Evolutionary conservation across 2,113 vertebrate genomes (phyloP).

Genomic region (Paracanthobrama guichenoti): DNA sequence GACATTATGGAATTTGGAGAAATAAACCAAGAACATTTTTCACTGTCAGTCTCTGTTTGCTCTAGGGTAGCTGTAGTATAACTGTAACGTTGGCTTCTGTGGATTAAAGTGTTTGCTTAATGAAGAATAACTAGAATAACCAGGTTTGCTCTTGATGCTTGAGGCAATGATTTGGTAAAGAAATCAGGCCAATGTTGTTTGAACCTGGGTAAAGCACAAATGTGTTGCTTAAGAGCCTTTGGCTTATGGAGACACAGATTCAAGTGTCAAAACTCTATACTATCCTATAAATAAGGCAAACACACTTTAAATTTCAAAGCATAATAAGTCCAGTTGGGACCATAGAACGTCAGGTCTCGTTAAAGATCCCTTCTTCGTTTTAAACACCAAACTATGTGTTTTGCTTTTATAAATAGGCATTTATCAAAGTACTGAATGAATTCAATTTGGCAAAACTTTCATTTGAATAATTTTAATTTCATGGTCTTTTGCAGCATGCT

Average conservation of each 20-base stretch:
- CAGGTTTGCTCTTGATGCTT: not conserved
- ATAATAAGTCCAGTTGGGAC: not conserved
- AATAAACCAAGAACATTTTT: not conserved
- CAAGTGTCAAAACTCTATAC: not conserved
- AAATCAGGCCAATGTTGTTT: not conserved
- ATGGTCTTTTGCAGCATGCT: constrained; percentile 1
- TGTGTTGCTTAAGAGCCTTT: not conserved
- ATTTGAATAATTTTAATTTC: constrained; percentile 5
- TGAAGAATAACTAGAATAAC: constrained; percentile 10
- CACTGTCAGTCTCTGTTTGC: not conserved
- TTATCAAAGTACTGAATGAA: not conserved
- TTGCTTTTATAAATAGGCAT: not conserved
- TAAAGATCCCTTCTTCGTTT: not conserved
- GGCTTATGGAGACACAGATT: not conserved
- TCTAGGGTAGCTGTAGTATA: not conserved
- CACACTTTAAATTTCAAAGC: not conserved
- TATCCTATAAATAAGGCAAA: not conserved
- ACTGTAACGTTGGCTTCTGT: not conserved
- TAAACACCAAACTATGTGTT: not conserved
- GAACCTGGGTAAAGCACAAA: not conserved
- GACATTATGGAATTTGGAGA: constrained; percentile 3
- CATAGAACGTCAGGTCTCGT: not conserved
- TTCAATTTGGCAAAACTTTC: not conserved
- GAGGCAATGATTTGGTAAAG: not conserved
- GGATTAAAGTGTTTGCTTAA: not conserved